These are phyloP conservation scores for Torymus texanus DNA, from an alignment of 2,888 invertebrate species.

Conservation along the genomic window DNA sequence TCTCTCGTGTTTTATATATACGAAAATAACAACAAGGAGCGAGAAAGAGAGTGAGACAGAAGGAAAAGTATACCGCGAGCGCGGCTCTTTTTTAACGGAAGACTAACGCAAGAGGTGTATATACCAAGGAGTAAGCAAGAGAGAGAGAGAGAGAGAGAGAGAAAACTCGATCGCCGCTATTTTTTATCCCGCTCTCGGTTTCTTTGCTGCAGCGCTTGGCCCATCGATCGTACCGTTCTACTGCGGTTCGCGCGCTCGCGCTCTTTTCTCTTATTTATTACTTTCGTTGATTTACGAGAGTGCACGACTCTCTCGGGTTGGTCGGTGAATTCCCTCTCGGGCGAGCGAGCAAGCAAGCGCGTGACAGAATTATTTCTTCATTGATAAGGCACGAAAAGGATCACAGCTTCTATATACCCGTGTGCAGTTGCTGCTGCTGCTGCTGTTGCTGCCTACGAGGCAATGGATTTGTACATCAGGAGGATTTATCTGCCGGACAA, in stretches of 20 bases:
- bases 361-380: slow-evolving; percentile 53
- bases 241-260: slow-evolving; percentile 29
- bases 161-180: slow-evolving; percentile 30
- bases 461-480: slow-evolving; percentile 31
- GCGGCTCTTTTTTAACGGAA: not conserved
- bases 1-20: not conserved
- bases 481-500: slow-evolving; percentile 13
- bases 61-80: not conserved
- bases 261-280: slow-evolving; percentile 48
- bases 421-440: not conserved
- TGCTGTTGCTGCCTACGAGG: not conserved
- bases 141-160: slow-evolving; percentile 4
- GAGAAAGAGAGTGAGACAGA: not conserved
- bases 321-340: slow-evolving; percentile 16
- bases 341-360: slow-evolving; percentile 6
- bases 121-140: not conserved
- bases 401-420: not conserved
- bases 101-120: slow-evolving; percentile 34
- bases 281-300: slow-evolving; percentile 48
- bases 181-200: slow-evolving; percentile 26
- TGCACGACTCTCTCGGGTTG: slow-evolving; percentile 12
- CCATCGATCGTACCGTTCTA: slow-evolving; percentile 35
- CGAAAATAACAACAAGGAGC: too few relatives aligned
- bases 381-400: slow-evolving; percentile 47
- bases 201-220: slow-evolving; percentile 21